phyloP scores from a whole-genome alignment of 2,888 invertebrate species.

The Phoenoteleia sp. region DNA sequence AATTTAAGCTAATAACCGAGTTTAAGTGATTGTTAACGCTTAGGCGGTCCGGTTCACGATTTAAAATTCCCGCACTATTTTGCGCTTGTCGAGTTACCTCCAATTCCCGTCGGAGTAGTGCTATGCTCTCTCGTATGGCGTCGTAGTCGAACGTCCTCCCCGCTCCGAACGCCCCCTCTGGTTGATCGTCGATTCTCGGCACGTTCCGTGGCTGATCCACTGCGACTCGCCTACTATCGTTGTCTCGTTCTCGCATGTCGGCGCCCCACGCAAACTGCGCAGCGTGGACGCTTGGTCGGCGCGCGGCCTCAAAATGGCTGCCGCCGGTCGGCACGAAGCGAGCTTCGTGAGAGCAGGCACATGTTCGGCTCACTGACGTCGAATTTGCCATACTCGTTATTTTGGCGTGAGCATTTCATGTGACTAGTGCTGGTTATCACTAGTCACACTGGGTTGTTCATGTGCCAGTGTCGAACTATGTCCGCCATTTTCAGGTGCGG shows the following conservation, averaged over 20 bases:
- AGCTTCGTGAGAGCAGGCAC: too few relatives aligned
- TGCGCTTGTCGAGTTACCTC: not conserved
- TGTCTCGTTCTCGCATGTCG: not conserved
- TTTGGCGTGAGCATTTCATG: too few relatives aligned
- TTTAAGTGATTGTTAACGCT: not conserved
- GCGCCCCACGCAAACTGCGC: not conserved
- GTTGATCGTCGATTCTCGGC: too few relatives aligned
- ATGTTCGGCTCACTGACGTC: too few relatives aligned
- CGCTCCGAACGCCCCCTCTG: too few relatives aligned
- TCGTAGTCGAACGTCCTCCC: too few relatives aligned
- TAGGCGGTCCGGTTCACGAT: not conserved
- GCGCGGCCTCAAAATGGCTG: not conserved
- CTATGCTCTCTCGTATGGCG: not conserved
- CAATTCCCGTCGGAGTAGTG: not conserved
- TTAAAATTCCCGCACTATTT: not conserved
- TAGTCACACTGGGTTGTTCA: too few relatives aligned
- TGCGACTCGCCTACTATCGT: not conserved
- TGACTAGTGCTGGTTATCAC: too few relatives aligned
- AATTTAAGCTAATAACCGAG: not conserved
- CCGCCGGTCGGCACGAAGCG: not conserved
- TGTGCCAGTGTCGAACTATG: too few relatives aligned
- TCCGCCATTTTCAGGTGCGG: too few relatives aligned
- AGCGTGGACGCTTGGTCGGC: not conserved
- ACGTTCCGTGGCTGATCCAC: too few relatives aligned
- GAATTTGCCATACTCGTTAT: too few relatives aligned